Conservation (phyloP, 2,113 vertebrate species). For the Ceyx margarethae region DNA sequence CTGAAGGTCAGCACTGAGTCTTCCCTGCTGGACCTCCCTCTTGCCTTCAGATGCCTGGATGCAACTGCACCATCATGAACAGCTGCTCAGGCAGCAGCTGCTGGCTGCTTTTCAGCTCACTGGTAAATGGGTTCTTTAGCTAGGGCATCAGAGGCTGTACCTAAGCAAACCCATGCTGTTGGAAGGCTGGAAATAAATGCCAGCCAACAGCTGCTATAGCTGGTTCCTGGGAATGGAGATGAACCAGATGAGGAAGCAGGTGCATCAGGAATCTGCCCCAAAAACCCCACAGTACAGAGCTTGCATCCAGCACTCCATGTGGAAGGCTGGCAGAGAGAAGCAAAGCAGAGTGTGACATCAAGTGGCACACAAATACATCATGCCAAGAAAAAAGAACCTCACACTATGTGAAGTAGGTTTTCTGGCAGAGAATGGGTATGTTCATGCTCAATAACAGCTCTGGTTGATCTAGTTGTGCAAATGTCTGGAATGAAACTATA, state of each 20-base stretch:
- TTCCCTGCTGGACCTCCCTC: background rate
- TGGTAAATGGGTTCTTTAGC: background rate
- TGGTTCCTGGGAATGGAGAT: background rate
- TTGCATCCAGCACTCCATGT: background rate
- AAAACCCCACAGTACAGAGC: background rate
- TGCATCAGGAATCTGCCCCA: background rate
- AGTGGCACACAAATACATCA: background rate
- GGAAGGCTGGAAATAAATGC: background rate
- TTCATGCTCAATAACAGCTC: background rate
- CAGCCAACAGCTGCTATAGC: background rate
- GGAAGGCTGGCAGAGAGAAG: slow-evolving; percentile 12
- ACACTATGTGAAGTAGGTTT: background rate
- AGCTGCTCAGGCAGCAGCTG: slow-evolving; percentile 15
- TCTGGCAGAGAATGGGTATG: background rate
- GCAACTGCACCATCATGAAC: background rate
- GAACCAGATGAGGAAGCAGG: slow-evolving; percentile 3
- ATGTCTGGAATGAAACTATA: background rate
- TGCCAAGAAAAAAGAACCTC: background rate
- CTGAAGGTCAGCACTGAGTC: background rate
- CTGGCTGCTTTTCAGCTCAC: background rate
- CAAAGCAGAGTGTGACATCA: background rate
- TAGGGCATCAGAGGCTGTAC: background rate
- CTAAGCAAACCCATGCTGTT: background rate
- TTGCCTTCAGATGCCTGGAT: background rate
- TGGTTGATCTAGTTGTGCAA: background rate